These are phyloP conservation scores for Orthosia incerta DNA, from an alignment of 2,888 invertebrate genomes.

Conservation along the genomic window DNA sequence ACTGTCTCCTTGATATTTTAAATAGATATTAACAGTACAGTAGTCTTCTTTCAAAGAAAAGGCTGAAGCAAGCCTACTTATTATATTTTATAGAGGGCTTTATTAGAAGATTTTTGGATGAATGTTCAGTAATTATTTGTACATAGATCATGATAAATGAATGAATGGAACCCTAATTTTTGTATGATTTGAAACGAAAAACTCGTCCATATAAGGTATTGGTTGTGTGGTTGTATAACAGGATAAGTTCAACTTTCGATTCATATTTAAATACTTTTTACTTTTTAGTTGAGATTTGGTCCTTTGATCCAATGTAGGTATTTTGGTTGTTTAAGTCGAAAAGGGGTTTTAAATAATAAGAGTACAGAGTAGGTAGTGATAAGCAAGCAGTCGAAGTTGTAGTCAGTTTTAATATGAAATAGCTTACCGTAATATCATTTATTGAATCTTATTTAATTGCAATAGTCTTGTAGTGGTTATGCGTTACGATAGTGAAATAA, in stretches of 20 bases:
- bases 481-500: too few relatives aligned
- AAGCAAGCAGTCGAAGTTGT: neutral
- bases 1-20: conserved; percentile 44
- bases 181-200: conserved; percentile 15
- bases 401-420: neutral
- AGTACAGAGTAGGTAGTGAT: conserved; percentile 23
- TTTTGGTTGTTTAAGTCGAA: neutral
- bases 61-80: neutral
- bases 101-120: conserved; percentile 6
- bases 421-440: conserved; percentile 2
- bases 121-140: conserved; percentile 24
- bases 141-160: conserved; percentile 17
- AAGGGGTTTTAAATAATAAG: neutral
- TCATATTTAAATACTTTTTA: neutral
- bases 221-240: conserved; percentile 10
- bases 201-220: neutral
- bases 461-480: neutral
- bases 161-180: neutral
- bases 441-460: neutral
- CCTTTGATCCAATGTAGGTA: neutral
- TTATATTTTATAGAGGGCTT: neutral
- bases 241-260: neutral
- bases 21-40: conserved; percentile 52
- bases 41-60: conserved; percentile 6
- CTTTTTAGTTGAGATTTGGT: neutral